Evolutionary conservation across 1,140 invertebrate species (phyloP).

Genomic region (Heliconius hewitsoni): DNA sequence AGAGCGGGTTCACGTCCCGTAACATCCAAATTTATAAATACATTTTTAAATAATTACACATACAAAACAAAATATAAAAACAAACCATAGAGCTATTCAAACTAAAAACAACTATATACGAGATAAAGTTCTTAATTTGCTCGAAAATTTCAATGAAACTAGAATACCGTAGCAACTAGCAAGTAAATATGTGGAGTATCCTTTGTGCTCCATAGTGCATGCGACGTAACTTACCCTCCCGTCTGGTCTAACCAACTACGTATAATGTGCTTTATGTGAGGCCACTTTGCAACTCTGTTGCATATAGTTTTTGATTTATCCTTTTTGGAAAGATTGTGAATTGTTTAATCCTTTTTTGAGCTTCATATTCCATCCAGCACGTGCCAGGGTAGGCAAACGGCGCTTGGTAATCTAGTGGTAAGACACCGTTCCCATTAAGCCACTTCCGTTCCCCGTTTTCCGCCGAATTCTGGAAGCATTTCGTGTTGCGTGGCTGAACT

Average conservation of each 20-base stretch:
- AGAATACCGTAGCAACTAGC: background rate
- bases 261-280: background rate
- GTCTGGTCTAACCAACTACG: background rate
- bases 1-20: too few species aligned
- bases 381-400: too few species aligned
- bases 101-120: background rate
- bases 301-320: background rate
- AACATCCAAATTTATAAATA: too few species aligned
- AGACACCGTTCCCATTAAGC: too few species aligned
- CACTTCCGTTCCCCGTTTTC: too few species aligned
- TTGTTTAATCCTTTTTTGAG: background rate
- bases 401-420: too few species aligned
- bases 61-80: background rate
- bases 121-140: background rate
- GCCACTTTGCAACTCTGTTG: background rate
- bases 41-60: too few species aligned
- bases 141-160: background rate
- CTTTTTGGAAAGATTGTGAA: background rate
- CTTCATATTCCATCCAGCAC: too few species aligned
- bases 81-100: background rate
- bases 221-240: background rate
- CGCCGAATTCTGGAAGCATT: too few species aligned
- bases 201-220: background rate
- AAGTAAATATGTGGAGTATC: conserved; percentile 5
- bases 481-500: too few species aligned